Evolutionary conservation across 2,888 invertebrate species (phyloP).

Genomic region (Polymixis flavicincta): DNA sequence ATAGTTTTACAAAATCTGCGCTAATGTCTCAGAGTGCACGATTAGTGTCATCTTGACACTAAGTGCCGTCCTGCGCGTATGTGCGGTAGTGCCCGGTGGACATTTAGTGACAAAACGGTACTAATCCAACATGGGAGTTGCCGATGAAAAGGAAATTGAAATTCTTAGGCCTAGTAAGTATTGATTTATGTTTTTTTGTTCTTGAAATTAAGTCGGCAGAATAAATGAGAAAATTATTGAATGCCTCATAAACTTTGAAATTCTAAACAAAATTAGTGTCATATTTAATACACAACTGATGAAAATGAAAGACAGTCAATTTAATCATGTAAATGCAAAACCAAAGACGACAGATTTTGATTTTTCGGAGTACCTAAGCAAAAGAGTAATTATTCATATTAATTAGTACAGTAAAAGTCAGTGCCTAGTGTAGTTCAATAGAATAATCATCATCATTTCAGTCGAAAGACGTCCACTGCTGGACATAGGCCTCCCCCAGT

Average conservation of each 20-base stretch:
- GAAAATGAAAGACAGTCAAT: too few species aligned
- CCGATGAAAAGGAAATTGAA: constrained; percentile 62
- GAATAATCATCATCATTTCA: too few species aligned
- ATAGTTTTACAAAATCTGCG: constrained; percentile 31
- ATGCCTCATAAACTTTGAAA: background rate
- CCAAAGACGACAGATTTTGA: too few species aligned
- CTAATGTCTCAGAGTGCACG: constrained; percentile 31
- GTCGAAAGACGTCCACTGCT: too few species aligned
- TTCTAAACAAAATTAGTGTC: background rate
- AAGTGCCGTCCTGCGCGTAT: constrained; percentile 44
- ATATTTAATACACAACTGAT: too few species aligned
- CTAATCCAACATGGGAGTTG: constrained; percentile 63
- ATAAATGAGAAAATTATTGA: too few species aligned
- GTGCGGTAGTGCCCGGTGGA: constrained; percentile 40
- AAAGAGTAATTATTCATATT: too few species aligned
- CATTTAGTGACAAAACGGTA: constrained; percentile 33
- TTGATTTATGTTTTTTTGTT: background rate
- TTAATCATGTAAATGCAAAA: too few species aligned
- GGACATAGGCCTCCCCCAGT: too few species aligned
- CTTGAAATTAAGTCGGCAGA: background rate
- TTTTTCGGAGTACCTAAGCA: too few species aligned
- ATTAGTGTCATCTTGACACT: constrained; percentile 60
- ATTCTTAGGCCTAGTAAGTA: constrained; percentile 74
- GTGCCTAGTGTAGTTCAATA: too few species aligned
- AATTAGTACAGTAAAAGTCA: too few species aligned